Conservation (phyloP, 2,113 vertebrate genomes). For the Psophia crepitans region DNA sequence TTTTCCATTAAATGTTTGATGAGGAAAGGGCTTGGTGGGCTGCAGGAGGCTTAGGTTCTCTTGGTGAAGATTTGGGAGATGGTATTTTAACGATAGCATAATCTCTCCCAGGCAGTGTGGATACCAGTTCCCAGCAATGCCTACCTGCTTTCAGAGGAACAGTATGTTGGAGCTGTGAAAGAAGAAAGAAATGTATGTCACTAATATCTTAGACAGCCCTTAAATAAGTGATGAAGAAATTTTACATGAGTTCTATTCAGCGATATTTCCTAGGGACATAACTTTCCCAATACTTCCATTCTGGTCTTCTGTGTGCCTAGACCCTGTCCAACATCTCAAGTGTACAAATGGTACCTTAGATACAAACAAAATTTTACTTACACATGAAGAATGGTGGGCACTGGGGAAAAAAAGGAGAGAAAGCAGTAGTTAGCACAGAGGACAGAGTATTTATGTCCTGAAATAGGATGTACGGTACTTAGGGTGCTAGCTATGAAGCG, state of each 20-base stretch:
- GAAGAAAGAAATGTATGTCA: not conserved
- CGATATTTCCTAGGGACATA: not conserved
- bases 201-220: not conserved
- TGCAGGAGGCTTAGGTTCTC: not conserved
- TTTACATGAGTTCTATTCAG: not conserved
- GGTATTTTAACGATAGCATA: not conserved
- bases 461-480: not conserved
- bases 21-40: not conserved
- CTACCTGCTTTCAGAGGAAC: not conserved
- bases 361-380: not conserved
- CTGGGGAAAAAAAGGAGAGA: not conserved
- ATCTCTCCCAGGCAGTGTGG: not conserved
- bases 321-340: not conserved
- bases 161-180: constrained; percentile 12
- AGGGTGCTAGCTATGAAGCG: not conserved
- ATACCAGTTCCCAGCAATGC: not conserved
- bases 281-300: not conserved
- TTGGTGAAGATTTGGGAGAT: not conserved
- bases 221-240: not conserved
- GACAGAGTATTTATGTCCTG: not conserved
- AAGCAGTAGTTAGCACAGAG: not conserved
- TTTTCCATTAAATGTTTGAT: not conserved
- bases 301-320: not conserved
- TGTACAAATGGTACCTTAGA: not conserved
- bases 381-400: not conserved